Percentiles rank a stretch among this genome's conserved stretches.
Conservation (phyloP, 1,140 invertebrate species). For the Heterodera carotae region DNA sequence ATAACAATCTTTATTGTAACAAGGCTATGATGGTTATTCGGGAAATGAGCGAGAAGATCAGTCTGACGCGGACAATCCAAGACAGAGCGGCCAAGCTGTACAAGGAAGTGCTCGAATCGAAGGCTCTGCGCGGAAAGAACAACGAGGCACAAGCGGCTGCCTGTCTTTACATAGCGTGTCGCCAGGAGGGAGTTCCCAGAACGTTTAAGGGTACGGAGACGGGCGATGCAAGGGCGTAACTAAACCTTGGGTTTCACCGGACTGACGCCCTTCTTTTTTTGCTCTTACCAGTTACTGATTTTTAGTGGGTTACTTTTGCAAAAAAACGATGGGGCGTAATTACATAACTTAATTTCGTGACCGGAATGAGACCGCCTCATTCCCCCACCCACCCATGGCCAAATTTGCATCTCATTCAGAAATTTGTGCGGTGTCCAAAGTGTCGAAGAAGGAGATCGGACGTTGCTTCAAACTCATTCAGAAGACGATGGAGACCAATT, state of each 20-base stretch:
- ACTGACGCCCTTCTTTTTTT: too few relatives aligned
- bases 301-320: conserved; percentile 24
- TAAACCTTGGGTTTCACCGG: not conserved
- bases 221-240: not conserved
- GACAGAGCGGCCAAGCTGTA: conserved; percentile 93
- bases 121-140: conserved; percentile 87
- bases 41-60: conserved; percentile 95
- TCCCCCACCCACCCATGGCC: too few relatives aligned
- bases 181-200: conserved; percentile 94
- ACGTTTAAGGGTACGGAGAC: conserved; percentile 81
- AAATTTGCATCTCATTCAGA: too few relatives aligned
- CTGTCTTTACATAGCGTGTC: conserved; percentile 96
- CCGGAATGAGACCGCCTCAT: too few relatives aligned
- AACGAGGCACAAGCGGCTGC: conserved; percentile 98
- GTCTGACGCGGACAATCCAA: conserved; percentile 87
- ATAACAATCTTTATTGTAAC: not conserved
- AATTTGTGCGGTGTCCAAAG: conserved; percentile 96
- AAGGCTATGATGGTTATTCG: conserved; percentile 89
- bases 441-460: conserved; percentile 99
- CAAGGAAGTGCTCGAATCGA: conserved; percentile 95
- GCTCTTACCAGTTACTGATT: conserved; percentile 27
- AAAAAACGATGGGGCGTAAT: too few relatives aligned
- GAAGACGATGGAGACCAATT: conserved; percentile 85
- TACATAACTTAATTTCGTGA: too few relatives aligned
- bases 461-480: conserved; percentile 91